phyloP scores from a whole-genome alignment of 1,140 invertebrate species.

The Sitophilus oryzae region DNA sequence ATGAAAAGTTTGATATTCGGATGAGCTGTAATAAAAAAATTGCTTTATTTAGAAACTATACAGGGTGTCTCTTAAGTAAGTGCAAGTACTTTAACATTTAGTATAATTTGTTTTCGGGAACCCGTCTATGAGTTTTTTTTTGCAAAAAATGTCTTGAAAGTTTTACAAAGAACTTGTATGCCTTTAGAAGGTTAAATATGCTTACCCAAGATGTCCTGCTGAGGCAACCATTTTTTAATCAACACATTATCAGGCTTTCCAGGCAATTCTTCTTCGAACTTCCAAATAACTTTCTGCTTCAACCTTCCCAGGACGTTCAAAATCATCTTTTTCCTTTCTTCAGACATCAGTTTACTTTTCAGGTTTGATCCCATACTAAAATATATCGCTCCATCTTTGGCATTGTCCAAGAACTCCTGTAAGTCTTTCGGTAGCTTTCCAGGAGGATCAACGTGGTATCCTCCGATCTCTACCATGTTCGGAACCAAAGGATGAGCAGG shows the following conservation, averaged over 20 bases:
- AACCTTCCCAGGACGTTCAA: conserved; percentile 48
- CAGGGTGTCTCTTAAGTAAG: background rate
- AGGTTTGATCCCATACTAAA: conserved; percentile 61
- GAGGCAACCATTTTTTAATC: conserved; percentile 50
- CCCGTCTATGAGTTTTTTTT: no score
- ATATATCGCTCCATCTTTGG: conserved; percentile 58
- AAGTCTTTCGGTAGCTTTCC: conserved; percentile 43
- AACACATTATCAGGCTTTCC: conserved; percentile 21
- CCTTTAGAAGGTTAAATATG: background rate
- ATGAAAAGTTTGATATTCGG: conserved; percentile 26
- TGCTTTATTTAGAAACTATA: background rate
- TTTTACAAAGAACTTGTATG: background rate
- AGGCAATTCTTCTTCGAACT: conserved; percentile 52
- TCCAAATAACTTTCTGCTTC: conserved; percentile 60
- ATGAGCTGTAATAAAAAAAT: conserved; percentile 12
- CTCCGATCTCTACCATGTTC: conserved; percentile 50
- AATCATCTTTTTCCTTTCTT: conserved; percentile 46
- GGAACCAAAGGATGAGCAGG: conserved; percentile 50
- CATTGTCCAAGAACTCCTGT: conserved; percentile 52
- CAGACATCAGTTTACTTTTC: conserved; percentile 44
- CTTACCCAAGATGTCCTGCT: conserved; percentile 54
- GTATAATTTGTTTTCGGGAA: no score
- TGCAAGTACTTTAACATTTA: background rate
- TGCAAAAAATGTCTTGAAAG: background rate
- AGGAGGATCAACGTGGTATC: conserved; percentile 45